These are phyloP conservation scores for Drosophila ustulata DNA, from an alignment of 2,888 invertebrate species.

Conservation along the genomic window DNA sequence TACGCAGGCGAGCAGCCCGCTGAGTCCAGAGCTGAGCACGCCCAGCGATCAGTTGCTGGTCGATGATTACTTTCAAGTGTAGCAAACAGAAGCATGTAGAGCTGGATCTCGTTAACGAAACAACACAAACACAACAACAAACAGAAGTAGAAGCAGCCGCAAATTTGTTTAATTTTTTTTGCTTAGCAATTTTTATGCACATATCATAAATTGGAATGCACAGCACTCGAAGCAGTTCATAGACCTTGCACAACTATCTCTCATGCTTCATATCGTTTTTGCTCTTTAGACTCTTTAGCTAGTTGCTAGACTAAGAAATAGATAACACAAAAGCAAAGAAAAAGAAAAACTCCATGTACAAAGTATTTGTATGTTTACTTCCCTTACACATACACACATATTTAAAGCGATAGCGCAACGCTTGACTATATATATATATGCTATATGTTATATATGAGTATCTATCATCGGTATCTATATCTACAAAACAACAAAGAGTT, in stretches of 20 bases:
- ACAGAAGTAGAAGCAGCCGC: conserved; percentile 5
- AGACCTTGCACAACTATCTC: conserved; percentile 16
- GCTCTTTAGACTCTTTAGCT: conserved; percentile 61
- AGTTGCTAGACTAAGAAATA: conserved; percentile 44
- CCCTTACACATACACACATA: conserved; percentile 9
- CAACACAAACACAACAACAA: neutral
- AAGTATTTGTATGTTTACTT: conserved; percentile 71
- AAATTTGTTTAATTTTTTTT: neutral
- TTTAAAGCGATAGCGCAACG: conserved; percentile 14
- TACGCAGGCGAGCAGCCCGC: conserved; percentile 73
- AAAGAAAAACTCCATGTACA: conserved; percentile 64
- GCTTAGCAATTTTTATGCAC: conserved; percentile 26
- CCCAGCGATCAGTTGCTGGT: conserved; percentile 79
- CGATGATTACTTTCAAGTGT: conserved; percentile 85
- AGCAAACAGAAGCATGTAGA: conserved; percentile 46
- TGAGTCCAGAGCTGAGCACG: conserved; percentile 67
- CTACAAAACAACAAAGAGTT: conserved; percentile 18
- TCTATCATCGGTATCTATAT: conserved; percentile 18
- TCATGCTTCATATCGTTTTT: conserved; percentile 60
- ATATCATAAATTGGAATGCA: conserved; percentile 24
- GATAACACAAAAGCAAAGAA: conserved; percentile 23
- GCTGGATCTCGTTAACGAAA: conserved; percentile 66
- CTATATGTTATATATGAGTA: conserved; percentile 21
- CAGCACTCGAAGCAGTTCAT: conserved; percentile 27
- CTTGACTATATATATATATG: conserved; percentile 10